Percentiles rank a stretch among this genome's conserved stretches.
Evolutionary conservation across 2,113 vertebrate species (phyloP).

Genomic region (Perca flavescens): DNA sequence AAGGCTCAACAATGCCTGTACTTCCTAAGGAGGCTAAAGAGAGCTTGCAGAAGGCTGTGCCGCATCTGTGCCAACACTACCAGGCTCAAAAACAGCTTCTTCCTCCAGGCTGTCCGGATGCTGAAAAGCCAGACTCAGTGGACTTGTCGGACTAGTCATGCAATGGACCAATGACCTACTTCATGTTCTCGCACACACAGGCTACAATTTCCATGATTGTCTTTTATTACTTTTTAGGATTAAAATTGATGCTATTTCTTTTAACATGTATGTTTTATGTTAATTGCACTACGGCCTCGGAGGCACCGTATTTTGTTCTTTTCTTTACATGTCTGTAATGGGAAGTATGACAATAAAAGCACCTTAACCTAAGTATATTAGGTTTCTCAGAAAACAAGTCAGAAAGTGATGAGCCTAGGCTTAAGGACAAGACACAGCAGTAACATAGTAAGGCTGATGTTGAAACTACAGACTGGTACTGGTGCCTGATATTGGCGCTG

Average conservation of each 20-base stretch:
- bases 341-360: background rate
- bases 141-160: background rate
- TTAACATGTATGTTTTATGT: background rate
- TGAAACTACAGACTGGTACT: constrained; percentile 9
- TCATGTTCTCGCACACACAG: background rate
- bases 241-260: background rate
- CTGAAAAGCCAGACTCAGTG: background rate
- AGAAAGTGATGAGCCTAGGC: constrained; percentile 3
- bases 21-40: background rate
- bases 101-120: background rate
- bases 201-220: background rate
- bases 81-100: constrained; percentile 4
- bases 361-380: background rate
- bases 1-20: background rate
- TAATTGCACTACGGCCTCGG: background rate
- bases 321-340: background rate
- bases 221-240: background rate
- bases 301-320: background rate
- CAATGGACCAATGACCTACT: background rate
- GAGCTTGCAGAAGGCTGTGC: background rate
- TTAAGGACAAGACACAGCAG: constrained; percentile 21
- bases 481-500: background rate
- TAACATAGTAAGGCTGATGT: constrained; percentile 28
- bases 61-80: background rate
- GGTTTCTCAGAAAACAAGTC: constrained; percentile 5